Base-by-base conservation (phyloP, 1,140 invertebrate species). In the Temnothorax longispinosus region DNA sequence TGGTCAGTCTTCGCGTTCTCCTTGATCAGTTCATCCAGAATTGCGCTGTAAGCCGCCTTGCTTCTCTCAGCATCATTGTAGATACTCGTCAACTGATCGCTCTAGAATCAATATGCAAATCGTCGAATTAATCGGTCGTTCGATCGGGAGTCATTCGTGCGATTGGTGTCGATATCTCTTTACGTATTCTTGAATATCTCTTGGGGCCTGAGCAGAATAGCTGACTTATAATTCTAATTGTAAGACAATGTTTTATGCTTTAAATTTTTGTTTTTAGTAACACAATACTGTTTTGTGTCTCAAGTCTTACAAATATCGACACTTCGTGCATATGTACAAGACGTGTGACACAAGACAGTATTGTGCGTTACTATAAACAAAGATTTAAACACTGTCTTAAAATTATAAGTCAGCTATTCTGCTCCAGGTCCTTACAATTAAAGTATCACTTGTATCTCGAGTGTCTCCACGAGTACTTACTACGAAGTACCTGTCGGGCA, bases 21-120 rank as follows among this genome's bases (percentile, higher is more conserved):
- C 18, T 82, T 4, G 74, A 72, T 1, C 21, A 62, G 32, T 7
- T 21, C 72, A 41, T 78, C 50, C 38, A 91, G 15, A 52, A 77
- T 85, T 8, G 64, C 15, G 0, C 75, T 67, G 44, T 92, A 92
- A 62, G 64, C 62, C 35, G 69, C 77, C 75, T 81, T 92, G 1
- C 90, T 82, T 67, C 67, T 77, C 62, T 94, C 92, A 4, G 90
- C 88, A 4, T 64, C 77, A 58, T 93, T 93, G 13, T 90, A 78
- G 10, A 94, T 91, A 18, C 75, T 87, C 15, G 90, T 93, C 32
- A 93, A 38, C 41, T 93, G 92, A 54, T 93, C 93, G 47, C 77
- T 86, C 93, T 94, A 82, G 21, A 52, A 54, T 60, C 32, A 50
- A 67, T 67, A 67, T 67, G 64, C 50, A 72, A 56, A 78, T 52